Percentiles rank a stretch among this genome's conserved stretches.
phyloP scores from a whole-genome alignment of 2,888 invertebrate genomes.

The Agrotis segetum region DNA sequence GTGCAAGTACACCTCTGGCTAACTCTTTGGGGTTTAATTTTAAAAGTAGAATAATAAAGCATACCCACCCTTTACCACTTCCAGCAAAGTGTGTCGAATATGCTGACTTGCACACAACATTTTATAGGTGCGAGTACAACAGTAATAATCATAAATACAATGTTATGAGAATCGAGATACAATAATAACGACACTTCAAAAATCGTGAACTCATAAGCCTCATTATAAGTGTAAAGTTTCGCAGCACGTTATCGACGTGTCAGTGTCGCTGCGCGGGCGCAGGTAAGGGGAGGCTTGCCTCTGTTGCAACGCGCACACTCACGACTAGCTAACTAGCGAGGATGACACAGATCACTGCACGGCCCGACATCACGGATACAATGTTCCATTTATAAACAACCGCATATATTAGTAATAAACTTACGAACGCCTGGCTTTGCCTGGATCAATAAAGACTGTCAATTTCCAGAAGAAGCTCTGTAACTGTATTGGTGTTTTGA shows the following conservation, averaged over 20 bases:
- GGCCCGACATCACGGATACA: conserved; percentile 75
- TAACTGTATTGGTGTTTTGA: neutral
- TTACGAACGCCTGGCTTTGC: conserved; percentile 30
- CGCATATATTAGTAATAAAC: conserved; percentile 60
- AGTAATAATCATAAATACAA: conserved; percentile 48
- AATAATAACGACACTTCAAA: conserved; percentile 52
- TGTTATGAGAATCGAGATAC: conserved; percentile 48
- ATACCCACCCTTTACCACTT: neutral
- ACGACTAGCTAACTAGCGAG: conserved; percentile 77
- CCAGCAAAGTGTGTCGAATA: conserved; percentile 4
- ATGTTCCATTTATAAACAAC: conserved; percentile 67
- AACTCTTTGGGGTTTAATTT: no score
- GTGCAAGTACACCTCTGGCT: no score
- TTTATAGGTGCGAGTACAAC: conserved; percentile 20
- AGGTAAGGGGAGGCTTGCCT: conserved; percentile 60
- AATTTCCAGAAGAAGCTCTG: neutral
- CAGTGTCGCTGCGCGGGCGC: conserved; percentile 46
- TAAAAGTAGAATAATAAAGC: neutral
- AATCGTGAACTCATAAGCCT: conserved; percentile 65
- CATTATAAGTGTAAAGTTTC: conserved; percentile 64
- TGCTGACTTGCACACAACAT: conserved; percentile 1
- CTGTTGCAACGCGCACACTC: conserved; percentile 69
- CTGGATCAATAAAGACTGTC: conserved; percentile 8
- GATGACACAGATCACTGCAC: conserved; percentile 77
- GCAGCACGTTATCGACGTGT: conserved; percentile 58